Evolutionary conservation across 2,113 vertebrate species (phyloP).

Genomic region (Thalassoma bifasciatum): DNA sequence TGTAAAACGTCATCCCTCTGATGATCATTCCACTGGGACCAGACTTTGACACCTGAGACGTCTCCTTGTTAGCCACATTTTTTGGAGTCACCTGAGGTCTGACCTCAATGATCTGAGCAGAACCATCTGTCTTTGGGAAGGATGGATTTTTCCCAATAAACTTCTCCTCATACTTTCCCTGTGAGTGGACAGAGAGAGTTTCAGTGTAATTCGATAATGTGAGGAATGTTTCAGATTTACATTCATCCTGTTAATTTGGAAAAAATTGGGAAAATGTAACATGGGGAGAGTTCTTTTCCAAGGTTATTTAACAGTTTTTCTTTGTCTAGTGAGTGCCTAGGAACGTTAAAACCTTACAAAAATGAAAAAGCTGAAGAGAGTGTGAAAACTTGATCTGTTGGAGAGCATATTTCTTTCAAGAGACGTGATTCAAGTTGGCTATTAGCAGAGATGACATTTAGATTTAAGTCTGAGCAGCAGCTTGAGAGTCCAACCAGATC

Average conservation of each 20-base stretch:
- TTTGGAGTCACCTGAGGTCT: constrained; percentile 33
- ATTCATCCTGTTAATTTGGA: neutral
- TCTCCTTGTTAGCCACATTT: constrained; percentile 28
- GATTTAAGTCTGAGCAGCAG: too few species aligned
- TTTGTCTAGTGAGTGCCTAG: neutral
- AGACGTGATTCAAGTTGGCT: too few species aligned
- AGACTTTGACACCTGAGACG: constrained; percentile 68
- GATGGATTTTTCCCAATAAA: constrained; percentile 82
- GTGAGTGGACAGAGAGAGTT: constrained; percentile 45
- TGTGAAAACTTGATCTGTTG: too few species aligned
- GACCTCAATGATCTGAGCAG: constrained; percentile 56
- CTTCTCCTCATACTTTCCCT: constrained; percentile 87
- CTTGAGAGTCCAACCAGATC: too few species aligned
- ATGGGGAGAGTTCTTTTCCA: neutral
- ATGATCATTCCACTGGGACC: constrained; percentile 87
- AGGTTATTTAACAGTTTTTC: neutral
- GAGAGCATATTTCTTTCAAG: too few species aligned
- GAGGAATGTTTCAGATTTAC: neutral
- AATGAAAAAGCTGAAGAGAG: neutral
- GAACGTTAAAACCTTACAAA: neutral
- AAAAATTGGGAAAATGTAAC: neutral
- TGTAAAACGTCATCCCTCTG: constrained; percentile 95
- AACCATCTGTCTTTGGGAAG: constrained; percentile 32
- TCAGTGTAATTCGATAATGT: neutral
- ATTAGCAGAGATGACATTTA: too few species aligned